phyloP scores from a whole-genome alignment of 2,113 vertebrate species.

The Corapipo altera region DNA sequence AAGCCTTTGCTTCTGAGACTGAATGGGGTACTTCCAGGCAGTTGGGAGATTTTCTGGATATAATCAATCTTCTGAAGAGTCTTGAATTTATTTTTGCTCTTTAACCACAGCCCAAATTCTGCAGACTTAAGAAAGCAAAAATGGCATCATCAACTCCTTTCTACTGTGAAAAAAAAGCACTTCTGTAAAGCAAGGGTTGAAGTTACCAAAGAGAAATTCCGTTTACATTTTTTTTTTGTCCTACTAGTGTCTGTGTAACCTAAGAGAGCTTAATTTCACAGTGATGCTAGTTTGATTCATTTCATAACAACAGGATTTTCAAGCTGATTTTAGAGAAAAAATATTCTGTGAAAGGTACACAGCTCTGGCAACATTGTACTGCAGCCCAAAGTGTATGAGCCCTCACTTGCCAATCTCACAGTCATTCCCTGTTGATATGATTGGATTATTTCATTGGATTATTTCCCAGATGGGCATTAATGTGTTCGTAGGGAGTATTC shows the following conservation, averaged over 20 bases:
- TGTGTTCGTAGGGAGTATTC: slow-evolving; percentile 61
- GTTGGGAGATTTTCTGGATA: neutral
- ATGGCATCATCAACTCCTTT: neutral
- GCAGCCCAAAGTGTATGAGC: neutral
- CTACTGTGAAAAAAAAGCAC: neutral
- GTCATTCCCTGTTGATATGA: slow-evolving; percentile 3
- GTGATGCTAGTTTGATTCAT: neutral
- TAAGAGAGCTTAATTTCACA: neutral
- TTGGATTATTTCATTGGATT: slow-evolving; percentile 74
- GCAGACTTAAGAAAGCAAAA: neutral
- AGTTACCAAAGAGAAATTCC: neutral
- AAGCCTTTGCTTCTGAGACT: neutral
- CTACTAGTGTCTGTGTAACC: neutral
- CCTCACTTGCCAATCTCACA: slow-evolving; percentile 7
- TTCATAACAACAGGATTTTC: neutral
- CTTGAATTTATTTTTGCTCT: neutral
- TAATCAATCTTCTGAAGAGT: neutral
- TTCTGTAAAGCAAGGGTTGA: neutral
- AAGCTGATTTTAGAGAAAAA: neutral
- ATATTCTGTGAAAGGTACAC: neutral
- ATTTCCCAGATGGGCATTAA: slow-evolving; percentile 73
- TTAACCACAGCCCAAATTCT: neutral
- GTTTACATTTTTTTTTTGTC: neutral
- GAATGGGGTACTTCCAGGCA: neutral
- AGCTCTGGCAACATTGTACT: neutral